Evolutionary conservation across 2,888 invertebrate genomes (phyloP).

Genomic region (Conistra vaccinii): DNA sequence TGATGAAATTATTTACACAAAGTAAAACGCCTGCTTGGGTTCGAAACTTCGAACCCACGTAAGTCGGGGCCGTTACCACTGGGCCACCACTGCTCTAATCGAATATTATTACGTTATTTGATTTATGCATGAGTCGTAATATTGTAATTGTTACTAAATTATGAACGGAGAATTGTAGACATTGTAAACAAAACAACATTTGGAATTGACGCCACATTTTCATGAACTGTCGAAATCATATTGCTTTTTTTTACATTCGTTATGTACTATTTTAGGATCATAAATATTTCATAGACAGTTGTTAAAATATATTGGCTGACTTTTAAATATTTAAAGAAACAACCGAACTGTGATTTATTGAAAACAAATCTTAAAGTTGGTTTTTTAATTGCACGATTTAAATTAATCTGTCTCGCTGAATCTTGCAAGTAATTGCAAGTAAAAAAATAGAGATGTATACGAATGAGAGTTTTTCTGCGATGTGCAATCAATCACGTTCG

Average conservation of each 20-base stretch:
- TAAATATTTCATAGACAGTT: constrained; percentile 33
- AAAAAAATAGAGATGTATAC: constrained; percentile 24
- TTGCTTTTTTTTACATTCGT: constrained; percentile 36
- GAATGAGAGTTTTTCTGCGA: constrained; percentile 34
- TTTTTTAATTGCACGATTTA: constrained; percentile 16
- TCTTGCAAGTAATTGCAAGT: constrained; percentile 26
- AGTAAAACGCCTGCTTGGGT: too few species aligned
- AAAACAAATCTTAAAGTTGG: neutral
- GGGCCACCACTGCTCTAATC: too few species aligned
- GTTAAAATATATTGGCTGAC: constrained; percentile 13
- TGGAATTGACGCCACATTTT: constrained; percentile 19
- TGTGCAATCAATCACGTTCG: constrained; percentile 60
- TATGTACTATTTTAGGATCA: constrained; percentile 6
- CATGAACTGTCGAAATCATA: constrained; percentile 35
- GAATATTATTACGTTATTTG: too few species aligned
- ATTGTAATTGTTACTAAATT: constrained; percentile 16
- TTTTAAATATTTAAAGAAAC: constrained; percentile 26
- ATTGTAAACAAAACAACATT: constrained; percentile 32
- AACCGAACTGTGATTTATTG: constrained; percentile 4
- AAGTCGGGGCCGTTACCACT: too few species aligned
- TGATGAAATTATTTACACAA: too few species aligned
- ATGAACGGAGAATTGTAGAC: constrained; percentile 3
- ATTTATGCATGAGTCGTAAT: neutral
- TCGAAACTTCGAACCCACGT: too few species aligned
- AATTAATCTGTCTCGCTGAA: constrained; percentile 37